Conservation (phyloP, 2,888 invertebrate genomes). For the Nysson spinosus region DNA sequence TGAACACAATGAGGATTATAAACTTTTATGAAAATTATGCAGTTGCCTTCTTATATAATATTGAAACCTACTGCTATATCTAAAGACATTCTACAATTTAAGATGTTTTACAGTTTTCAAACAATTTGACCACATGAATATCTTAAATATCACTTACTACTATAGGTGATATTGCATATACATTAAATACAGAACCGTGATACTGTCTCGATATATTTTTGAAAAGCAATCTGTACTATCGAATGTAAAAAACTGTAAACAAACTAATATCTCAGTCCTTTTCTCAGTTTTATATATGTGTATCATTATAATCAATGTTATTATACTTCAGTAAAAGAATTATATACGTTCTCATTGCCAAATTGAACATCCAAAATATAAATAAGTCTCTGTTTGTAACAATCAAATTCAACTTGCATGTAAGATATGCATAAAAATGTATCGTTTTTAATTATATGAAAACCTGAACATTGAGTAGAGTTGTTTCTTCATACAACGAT, state of each 20-base stretch:
- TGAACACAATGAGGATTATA: background rate
- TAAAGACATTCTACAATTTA: background rate
- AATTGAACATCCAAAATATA: conserved; percentile 51
- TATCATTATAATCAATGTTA: conserved; percentile 46
- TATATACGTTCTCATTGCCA: conserved; percentile 34
- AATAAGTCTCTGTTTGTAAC: conserved; percentile 55
- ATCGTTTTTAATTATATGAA: conserved; percentile 26
- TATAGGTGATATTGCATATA: conserved; percentile 9
- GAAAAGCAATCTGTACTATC: conserved; percentile 7
- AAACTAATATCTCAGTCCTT: conserved; percentile 33
- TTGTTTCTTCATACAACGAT: conserved; percentile 20
- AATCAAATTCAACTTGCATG: conserved; percentile 52
- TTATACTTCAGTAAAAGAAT: conserved; percentile 33
- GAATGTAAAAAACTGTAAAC: conserved; percentile 22
- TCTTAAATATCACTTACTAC: too few species aligned
- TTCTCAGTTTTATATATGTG: conserved; percentile 42
- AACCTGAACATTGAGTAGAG: conserved; percentile 46
- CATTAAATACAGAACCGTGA: conserved; percentile 15
- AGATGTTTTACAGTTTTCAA: too few species aligned
- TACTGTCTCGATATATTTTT: conserved; percentile 5
- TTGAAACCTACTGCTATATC: conserved; percentile 7
- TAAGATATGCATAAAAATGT: conserved; percentile 28
- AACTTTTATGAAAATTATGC: conserved; percentile 6
- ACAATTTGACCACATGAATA: too few species aligned
- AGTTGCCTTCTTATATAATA: background rate